Conservation (phyloP, 2,888 invertebrate species). For the Caenorhabditis sulstoni region DNA sequence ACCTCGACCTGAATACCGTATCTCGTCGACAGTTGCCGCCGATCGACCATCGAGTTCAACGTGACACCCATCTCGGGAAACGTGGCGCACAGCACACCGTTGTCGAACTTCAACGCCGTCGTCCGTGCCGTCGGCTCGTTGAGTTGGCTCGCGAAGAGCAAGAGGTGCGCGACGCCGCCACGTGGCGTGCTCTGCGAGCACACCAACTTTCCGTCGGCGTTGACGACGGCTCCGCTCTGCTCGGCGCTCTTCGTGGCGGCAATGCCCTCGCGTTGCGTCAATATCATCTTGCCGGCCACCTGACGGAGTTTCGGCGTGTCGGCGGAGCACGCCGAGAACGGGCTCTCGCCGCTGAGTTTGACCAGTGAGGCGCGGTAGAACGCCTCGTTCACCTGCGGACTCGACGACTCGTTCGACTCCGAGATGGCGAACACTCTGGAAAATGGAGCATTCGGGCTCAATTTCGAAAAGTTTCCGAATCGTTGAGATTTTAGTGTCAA, state of each 20-base stretch:
- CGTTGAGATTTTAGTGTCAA: too few relatives aligned
- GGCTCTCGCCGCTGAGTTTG: conserved; percentile 60
- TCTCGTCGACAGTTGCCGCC: conserved; percentile 69
- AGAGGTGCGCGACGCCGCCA: conserved; percentile 9
- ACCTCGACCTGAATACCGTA: conserved; percentile 72
- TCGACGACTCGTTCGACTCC: conserved; percentile 37
- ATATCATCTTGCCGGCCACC: conserved; percentile 72
- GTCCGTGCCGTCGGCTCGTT: conserved; percentile 57
- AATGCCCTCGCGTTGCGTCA: conserved; percentile 73
- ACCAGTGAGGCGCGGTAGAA: conserved; percentile 72
- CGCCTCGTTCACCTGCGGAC: conserved; percentile 63
- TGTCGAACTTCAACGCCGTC: conserved; percentile 69
- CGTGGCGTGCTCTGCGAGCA: conserved; percentile 16
- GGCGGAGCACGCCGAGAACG: too few relatives aligned
- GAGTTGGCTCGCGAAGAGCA: conserved; percentile 50
- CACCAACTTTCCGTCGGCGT: conserved; percentile 68
- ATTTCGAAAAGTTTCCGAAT: too few relatives aligned
- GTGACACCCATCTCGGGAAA: conserved; percentile 76
- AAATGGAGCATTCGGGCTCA: background rate
- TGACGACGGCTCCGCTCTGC: conserved; percentile 66
- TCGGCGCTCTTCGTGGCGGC: conserved; percentile 65
- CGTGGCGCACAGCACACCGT: conserved; percentile 71
- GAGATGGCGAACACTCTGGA: conserved; percentile 70
- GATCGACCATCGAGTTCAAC: conserved; percentile 72
- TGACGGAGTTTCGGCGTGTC: conserved; percentile 56